A percentile compares a stretch with the other conserved stretches of the same genome.
Conservation (phyloP, 2,113 vertebrate species). For the Pachycephala philippinensis region DNA sequence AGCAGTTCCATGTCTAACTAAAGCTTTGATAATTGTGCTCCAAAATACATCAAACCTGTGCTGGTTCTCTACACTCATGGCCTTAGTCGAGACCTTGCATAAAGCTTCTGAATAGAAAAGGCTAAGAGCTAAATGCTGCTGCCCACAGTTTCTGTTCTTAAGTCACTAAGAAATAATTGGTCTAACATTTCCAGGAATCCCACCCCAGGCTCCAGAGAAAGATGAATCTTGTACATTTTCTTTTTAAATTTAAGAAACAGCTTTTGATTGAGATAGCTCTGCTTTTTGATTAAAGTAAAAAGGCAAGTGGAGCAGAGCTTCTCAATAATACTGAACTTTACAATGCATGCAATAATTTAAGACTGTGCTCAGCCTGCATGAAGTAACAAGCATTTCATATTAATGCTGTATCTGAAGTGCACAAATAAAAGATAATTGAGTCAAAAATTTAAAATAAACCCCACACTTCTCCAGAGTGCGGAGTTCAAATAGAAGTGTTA, state of each 20-base stretch:
- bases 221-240: not conserved
- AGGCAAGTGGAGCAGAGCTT: not conserved
- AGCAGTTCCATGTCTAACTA: not conserved
- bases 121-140: not conserved
- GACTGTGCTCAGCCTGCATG: not conserved
- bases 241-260: not conserved
- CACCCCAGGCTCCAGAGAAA: not conserved
- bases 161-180: not conserved
- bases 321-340: not conserved
- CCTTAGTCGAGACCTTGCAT: not conserved
- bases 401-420: not conserved
- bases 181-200: not conserved
- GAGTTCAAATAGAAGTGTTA: not conserved
- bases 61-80: not conserved
- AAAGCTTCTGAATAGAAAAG: not conserved
- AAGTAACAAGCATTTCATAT: not conserved
- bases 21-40: not conserved
- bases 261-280: not conserved
- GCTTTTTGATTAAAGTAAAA: not conserved
- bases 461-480: not conserved
- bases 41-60: not conserved
- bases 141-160: not conserved
- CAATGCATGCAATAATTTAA: not conserved
- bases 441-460: not conserved
- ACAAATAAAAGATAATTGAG: constrained; percentile 2